Evolutionary conservation across 2,888 invertebrate species (phyloP).

Genomic region (Melangyna quadrimaculata): DNA sequence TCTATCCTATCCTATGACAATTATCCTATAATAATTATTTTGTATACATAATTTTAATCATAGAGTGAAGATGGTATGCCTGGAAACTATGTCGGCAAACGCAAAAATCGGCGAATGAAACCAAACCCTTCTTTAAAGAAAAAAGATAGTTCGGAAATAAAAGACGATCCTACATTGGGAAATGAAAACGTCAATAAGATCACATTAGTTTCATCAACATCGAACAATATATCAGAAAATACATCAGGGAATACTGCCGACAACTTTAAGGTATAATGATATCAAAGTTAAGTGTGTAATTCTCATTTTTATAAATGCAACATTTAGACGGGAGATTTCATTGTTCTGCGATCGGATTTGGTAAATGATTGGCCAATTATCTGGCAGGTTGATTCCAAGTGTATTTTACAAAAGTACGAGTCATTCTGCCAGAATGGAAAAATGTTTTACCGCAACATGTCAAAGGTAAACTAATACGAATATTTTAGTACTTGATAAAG

Average conservation of each 20-base stretch:
- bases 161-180: constrained; percentile 23
- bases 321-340: constrained; percentile 92
- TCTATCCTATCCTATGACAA: too few relatives aligned
- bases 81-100: constrained; percentile 32
- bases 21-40: neutral
- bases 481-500: neutral
- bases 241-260: constrained; percentile 73
- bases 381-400: constrained; percentile 95
- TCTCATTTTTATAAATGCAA: neutral
- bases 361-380: constrained; percentile 92
- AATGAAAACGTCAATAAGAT: constrained; percentile 17
- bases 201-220: constrained; percentile 40
- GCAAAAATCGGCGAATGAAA: constrained; percentile 52
- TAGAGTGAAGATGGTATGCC: constrained; percentile 51
- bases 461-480: constrained; percentile 86
- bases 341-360: constrained; percentile 91
- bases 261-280: constrained; percentile 78
- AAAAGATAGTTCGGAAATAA: neutral
- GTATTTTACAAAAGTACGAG: constrained; percentile 90
- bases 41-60: constrained; percentile 13
- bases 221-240: constrained; percentile 41
- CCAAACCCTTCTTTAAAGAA: constrained; percentile 6
- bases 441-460: constrained; percentile 92
- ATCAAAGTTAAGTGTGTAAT: neutral
- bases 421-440: constrained; percentile 91